phyloP scores from a whole-genome alignment of 2,113 vertebrate genomes.

The Anolis sagrei region DNA sequence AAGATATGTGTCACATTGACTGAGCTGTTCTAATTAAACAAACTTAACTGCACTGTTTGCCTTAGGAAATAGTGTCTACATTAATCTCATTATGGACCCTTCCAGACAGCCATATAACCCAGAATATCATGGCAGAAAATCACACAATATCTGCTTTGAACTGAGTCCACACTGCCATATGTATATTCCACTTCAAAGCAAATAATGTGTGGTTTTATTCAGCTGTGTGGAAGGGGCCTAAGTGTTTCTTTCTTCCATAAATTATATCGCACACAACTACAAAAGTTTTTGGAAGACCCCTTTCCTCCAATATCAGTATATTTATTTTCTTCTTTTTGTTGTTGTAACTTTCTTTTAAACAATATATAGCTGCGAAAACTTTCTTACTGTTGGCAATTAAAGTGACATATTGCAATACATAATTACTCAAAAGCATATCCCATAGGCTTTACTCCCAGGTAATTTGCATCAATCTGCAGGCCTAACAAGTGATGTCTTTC shows the following conservation, averaged over 20 bases:
- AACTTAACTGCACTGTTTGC: neutral
- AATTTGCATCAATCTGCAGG: no score
- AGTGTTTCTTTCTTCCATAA: neutral
- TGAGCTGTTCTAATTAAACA: neutral
- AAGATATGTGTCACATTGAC: neutral
- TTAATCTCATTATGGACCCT: neutral
- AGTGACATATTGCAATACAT: neutral
- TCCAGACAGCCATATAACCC: no score
- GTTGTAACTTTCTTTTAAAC: neutral
- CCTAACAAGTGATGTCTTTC: no score
- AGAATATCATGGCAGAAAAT: no score
- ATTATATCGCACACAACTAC: neutral
- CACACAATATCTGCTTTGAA: no score
- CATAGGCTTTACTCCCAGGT: neutral
- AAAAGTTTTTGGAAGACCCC: neutral
- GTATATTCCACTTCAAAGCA: no score
- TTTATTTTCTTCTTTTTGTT: neutral
- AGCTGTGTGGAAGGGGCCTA: no score
- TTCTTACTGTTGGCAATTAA: neutral
- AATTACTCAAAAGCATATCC: neutral
- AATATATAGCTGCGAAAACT: neutral
- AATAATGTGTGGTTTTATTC: no score
- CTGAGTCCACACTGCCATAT: no score
- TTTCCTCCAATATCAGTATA: neutral
- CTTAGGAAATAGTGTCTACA: neutral